Percentiles rank a stretch among this genome's conserved stretches.
Conservation (phyloP, 2,113 vertebrate species). For the Sebastes schlegelii region DNA sequence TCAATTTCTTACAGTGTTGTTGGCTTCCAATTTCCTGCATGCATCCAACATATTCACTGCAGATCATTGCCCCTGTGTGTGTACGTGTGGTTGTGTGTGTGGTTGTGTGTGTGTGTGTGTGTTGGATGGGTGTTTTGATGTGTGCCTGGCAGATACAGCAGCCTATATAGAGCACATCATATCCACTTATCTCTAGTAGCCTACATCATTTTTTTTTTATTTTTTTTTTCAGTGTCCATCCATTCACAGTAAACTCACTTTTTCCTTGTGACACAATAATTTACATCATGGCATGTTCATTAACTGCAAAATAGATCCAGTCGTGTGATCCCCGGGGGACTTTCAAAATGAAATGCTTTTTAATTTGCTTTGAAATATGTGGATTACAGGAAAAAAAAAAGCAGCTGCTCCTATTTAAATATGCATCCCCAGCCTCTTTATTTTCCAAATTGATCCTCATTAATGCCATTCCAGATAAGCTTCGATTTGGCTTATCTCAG, state of each 20-base stretch:
- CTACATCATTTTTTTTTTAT: not conserved
- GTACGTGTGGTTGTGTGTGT: not conserved
- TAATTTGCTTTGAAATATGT: constrained; percentile 70
- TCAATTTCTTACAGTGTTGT: not conserved
- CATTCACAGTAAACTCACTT: constrained; percentile 21
- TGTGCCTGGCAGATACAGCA: constrained; percentile 38
- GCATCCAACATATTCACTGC: constrained; percentile 30
- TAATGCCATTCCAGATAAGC: constrained; percentile 70
- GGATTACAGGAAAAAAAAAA: constrained; percentile 44
- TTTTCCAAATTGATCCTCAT: constrained; percentile 73
- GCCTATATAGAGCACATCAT: constrained; percentile 50
- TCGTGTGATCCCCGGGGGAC: constrained; percentile 17
- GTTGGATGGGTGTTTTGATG: constrained; percentile 27
- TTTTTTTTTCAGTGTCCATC: not conserved
- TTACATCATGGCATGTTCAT: constrained; percentile 49
- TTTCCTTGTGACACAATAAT: constrained; percentile 39
- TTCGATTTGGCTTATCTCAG: constrained; percentile 65
- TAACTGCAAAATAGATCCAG: constrained; percentile 42
- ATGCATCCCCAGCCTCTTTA: constrained; percentile 61
- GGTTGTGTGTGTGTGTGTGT: not conserved
- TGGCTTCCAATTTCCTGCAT: constrained; percentile 28
- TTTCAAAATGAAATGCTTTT: constrained; percentile 43
- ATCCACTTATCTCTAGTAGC: constrained; percentile 42
- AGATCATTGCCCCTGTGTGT: not conserved
- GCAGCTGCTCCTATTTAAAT: constrained; percentile 64